Evolutionary conservation across 2,113 vertebrate species (phyloP).

Genomic region (Pygoscelis adeliae): DNA sequence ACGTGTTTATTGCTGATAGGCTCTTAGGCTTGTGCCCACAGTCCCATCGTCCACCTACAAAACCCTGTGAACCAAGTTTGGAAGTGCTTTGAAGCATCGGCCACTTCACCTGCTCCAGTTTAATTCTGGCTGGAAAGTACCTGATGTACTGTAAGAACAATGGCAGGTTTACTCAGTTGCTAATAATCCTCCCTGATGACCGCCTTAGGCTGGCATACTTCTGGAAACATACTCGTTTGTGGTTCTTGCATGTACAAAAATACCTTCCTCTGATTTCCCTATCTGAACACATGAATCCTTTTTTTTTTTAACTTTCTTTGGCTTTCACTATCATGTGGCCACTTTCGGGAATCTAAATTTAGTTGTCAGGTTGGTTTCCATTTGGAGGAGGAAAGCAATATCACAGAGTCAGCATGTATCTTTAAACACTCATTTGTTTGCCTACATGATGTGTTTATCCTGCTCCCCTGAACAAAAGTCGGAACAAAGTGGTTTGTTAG

Average conservation of each 20-base stretch:
- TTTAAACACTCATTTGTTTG: not conserved
- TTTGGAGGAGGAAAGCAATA: not conserved
- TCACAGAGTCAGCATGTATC: not conserved
- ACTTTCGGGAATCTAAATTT: not conserved
- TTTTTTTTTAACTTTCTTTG: not conserved
- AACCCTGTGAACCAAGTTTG: not conserved
- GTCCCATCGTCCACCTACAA: not conserved
- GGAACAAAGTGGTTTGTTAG: not conserved
- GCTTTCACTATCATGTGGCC: not conserved
- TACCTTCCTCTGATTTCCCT: not conserved
- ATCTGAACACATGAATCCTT: not conserved
- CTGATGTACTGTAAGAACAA: not conserved
- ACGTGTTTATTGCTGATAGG: not conserved
- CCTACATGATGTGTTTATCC: not conserved
- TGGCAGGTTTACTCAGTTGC: not conserved
- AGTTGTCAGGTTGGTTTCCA: not conserved
- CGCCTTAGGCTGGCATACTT: not conserved
- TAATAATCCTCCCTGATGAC: not conserved
- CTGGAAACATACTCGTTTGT: not conserved
- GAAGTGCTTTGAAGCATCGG: not conserved
- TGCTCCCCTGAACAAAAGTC: not conserved
- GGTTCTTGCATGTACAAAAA: not conserved
- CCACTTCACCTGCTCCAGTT: not conserved
- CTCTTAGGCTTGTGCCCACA: not conserved
- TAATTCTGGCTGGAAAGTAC: not conserved